Evolutionary conservation across 2,797 vertebrate genomes (phyloP).

Genomic region (Oreortyx pictus): DNA sequence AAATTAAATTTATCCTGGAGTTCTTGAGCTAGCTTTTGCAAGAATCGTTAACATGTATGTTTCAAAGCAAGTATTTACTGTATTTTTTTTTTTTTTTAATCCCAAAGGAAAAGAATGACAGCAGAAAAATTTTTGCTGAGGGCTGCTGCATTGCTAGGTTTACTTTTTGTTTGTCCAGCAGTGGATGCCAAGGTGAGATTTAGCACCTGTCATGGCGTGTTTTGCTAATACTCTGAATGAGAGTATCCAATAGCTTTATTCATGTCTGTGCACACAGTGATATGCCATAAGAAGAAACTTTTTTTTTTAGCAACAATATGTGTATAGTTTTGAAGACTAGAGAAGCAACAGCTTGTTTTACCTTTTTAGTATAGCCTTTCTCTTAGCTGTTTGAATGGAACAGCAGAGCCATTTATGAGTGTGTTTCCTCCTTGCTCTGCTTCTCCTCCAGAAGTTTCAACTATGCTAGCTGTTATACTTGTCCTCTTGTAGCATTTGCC

Average conservation of each 20-base stretch:
- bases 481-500: neutral
- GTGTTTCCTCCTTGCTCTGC: neutral
- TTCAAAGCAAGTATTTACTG: neutral
- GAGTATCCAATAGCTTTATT: neutral
- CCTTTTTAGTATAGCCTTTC: neutral
- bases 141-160: neutral
- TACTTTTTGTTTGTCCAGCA: neutral
- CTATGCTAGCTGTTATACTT: neutral
- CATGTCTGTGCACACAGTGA: rapidly evolving
- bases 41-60: neutral
- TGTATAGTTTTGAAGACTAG: neutral
- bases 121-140: neutral
- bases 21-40: neutral
- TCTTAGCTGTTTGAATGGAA: neutral
- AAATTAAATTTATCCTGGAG: neutral
- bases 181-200: neutral
- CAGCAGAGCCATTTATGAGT: neutral
- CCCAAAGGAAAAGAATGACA: neutral
- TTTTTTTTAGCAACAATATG: neutral
- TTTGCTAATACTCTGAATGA: neutral
- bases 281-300: neutral
- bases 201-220: neutral
- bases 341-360: neutral
- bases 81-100: neutral
- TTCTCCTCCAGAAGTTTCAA: neutral